phyloP scores from a whole-genome alignment of 2,797 vertebrate species.

The Pteronotus mesoamericanus region DNA sequence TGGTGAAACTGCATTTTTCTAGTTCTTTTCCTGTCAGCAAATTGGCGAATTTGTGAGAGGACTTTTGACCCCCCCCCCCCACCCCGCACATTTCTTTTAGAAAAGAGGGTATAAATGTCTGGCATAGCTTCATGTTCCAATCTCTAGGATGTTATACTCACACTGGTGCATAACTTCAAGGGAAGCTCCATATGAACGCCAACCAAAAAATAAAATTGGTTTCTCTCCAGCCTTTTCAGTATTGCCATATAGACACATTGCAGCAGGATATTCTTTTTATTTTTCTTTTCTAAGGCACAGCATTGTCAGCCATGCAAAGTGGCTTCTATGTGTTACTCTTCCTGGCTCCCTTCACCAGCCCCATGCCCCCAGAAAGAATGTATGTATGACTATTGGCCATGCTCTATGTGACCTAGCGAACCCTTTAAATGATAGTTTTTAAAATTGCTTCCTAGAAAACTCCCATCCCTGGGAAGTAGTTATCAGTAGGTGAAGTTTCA shows the following conservation, averaged over 20 bases:
- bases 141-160: not conserved
- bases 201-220: not conserved
- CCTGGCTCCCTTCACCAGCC: not conserved
- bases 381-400: conserved; percentile 11
- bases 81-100: not conserved
- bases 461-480: not conserved
- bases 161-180: not conserved
- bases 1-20: conserved; percentile 5
- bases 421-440: conserved; percentile 37
- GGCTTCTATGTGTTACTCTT: not conserved
- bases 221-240: not conserved
- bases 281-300: conserved; percentile 48
- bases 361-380: not conserved
- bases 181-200: not conserved
- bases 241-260: not conserved
- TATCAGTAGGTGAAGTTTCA: not conserved
- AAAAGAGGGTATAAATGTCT: not conserved
- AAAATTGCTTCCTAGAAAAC: conserved; percentile 61
- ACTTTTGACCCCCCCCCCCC: conserved; percentile 9
- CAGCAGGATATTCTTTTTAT: not conserved
- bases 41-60: conserved; percentile 16
- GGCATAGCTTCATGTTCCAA: not conserved
- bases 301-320: not conserved
- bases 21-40: conserved; percentile 32
- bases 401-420: not conserved